Conservation (phyloP, 2,888 invertebrate species). For the Mythimna pallens region DNA sequence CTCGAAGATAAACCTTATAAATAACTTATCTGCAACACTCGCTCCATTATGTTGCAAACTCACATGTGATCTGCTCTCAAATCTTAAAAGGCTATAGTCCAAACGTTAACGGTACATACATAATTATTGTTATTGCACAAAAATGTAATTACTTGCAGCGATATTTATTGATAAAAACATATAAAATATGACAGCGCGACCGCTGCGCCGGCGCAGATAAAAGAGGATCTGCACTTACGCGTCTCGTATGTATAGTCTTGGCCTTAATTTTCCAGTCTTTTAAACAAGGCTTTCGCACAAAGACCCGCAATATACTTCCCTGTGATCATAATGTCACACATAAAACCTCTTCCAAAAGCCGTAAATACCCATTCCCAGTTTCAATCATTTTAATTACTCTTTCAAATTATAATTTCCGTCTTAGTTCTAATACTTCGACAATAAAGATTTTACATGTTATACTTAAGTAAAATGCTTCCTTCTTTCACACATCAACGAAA, state of each 20-base stretch:
- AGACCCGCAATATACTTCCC: not conserved
- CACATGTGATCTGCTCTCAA: constrained; percentile 49
- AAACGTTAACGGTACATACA: constrained; percentile 66
- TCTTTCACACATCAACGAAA: constrained; percentile 5
- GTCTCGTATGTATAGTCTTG: constrained; percentile 79
- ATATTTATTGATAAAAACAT: constrained; percentile 84
- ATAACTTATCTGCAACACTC: constrained; percentile 51
- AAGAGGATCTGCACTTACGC: constrained; percentile 89
- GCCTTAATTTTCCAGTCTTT: constrained; percentile 26
- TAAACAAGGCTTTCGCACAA: not conserved
- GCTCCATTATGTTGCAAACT: constrained; percentile 36
- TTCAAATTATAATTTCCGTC: constrained; percentile 5
- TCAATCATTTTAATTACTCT: constrained; percentile 3
- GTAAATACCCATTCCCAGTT: constrained; percentile 5
- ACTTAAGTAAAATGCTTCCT: constrained; percentile 20
- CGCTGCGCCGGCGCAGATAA: constrained; percentile 83
- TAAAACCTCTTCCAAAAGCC: not conserved
- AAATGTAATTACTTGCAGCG: constrained; percentile 73
- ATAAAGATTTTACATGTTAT: constrained; percentile 21
- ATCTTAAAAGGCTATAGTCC: constrained; percentile 60
- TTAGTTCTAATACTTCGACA: constrained; percentile 1
- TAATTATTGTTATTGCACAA: constrained; percentile 73
- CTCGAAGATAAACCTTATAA: constrained; percentile 38
- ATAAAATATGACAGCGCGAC: constrained; percentile 84
- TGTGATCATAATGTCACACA: not conserved